Conservation (phyloP, 2,113 vertebrate species). For the Oncorhynchus kisutch region DNA sequence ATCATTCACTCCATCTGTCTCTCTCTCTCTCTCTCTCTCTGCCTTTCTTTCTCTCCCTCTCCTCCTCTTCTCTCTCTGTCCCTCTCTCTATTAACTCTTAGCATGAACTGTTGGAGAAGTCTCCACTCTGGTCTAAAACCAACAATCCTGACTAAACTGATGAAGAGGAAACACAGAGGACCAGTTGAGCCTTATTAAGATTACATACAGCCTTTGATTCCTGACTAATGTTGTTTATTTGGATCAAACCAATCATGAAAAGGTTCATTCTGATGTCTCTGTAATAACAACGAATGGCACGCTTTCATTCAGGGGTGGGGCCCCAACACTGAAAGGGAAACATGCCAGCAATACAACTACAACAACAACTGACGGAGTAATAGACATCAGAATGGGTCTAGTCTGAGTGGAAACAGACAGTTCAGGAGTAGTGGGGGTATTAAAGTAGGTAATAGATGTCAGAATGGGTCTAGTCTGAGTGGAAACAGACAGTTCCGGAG, state of each 20-base stretch:
- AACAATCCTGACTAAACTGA: too few relatives aligned
- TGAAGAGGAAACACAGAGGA: too few relatives aligned
- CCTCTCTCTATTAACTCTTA: too few relatives aligned
- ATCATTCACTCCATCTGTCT: neutral
- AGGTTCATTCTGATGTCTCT: neutral
- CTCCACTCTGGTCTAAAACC: too few relatives aligned
- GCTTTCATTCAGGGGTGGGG: neutral
- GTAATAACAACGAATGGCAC: too few relatives aligned
- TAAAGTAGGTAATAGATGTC: slow-evolving; percentile 24
- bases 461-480: slow-evolving; percentile 24
- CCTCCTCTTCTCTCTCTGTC: slow-evolving; percentile 11
- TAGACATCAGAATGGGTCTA: slow-evolving; percentile 5
- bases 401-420: slow-evolving; percentile 43
- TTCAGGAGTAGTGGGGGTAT: slow-evolving; percentile 25
- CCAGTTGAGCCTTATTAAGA: too few relatives aligned
- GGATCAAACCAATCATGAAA: slow-evolving; percentile 17
- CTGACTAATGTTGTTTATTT: too few relatives aligned
- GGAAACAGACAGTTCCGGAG: slow-evolving; percentile 38
- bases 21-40: neutral
- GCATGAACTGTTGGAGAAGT: too few relatives aligned
- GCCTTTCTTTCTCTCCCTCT: neutral
- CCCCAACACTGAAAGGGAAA: slow-evolving; percentile 9
- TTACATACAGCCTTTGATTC: too few relatives aligned
- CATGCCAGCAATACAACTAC: neutral
- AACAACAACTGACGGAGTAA: slow-evolving; percentile 14